A percentile compares a stretch with the other conserved stretches of the same genome.
Conservation (phyloP, 1,140 invertebrate genomes). For the Hylyphantes graminicola region DNA sequence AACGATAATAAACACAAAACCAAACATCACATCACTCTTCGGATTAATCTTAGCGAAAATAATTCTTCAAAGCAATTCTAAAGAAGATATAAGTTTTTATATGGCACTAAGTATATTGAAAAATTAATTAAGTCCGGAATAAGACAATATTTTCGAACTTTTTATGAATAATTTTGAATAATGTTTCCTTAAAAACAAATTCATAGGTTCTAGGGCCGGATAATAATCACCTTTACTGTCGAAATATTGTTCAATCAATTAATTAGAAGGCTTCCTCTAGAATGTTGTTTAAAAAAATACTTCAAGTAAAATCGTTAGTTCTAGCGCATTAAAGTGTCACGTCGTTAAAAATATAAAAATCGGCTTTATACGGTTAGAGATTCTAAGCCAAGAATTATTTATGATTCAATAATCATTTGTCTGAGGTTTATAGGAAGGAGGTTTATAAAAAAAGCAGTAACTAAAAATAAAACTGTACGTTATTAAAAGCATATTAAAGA, state of each 20-base stretch:
- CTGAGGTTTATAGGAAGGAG: too few species aligned
- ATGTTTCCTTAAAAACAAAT: conserved; percentile 26
- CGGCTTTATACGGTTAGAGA: too few species aligned
- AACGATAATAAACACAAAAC: too few species aligned
- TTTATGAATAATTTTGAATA: background rate
- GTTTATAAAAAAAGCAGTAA: too few species aligned
- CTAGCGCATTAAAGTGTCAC: background rate
- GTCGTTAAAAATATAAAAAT: too few species aligned
- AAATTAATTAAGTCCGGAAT: conserved; percentile 18
- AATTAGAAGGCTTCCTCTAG: background rate
- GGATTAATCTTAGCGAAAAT: background rate
- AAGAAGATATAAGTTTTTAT: conserved; percentile 6
- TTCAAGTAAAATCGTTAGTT: background rate
- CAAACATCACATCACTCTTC: too few species aligned
- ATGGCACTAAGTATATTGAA: conserved; percentile 13
- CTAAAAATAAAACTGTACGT: too few species aligned
- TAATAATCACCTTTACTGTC: background rate
- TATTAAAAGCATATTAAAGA: too few species aligned
- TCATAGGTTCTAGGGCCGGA: background rate
- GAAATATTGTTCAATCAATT: conserved; percentile 5
- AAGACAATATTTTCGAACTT: background rate
- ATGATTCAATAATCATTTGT: too few species aligned
- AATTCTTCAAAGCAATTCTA: background rate
- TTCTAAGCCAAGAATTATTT: too few species aligned
- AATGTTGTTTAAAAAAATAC: background rate